Conservation (phyloP, 1,140 invertebrate species). For the Brachionus plicatilis region DNA sequence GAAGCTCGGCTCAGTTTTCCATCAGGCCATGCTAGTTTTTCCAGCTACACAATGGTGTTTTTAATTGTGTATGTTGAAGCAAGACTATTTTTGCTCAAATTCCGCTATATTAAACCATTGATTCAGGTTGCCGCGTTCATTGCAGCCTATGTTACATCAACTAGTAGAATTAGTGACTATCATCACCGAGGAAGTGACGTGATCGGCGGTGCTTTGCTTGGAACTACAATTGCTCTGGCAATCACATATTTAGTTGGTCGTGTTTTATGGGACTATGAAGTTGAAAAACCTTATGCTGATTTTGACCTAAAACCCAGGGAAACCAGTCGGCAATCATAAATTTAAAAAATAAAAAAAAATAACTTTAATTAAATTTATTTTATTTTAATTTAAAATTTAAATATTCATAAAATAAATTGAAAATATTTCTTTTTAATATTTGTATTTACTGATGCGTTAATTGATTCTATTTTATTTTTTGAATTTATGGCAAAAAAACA, state of each 20-base stretch:
- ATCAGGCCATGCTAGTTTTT: conserved; percentile 62
- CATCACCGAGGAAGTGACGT: conserved; percentile 87
- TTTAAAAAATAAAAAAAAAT: too few relatives aligned
- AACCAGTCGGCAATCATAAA: neutral
- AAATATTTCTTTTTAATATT: neutral
- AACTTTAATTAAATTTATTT: too few relatives aligned
- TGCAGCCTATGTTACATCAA: neutral
- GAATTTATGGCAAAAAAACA: neutral
- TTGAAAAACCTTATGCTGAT: conserved; percentile 25
- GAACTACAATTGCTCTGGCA: conserved; percentile 44
- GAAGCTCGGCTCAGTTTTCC: conserved; percentile 59
- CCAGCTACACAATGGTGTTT: conserved; percentile 57
- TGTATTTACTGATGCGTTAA: neutral
- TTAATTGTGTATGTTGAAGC: conserved; percentile 48
- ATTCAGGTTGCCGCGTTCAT: conserved; percentile 32
- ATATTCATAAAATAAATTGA: too few relatives aligned
- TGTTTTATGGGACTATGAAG: conserved; percentile 35
- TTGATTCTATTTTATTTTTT: neutral
- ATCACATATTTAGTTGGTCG: conserved; percentile 28
- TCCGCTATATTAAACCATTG: conserved; percentile 21
- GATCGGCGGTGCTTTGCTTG: conserved; percentile 61
- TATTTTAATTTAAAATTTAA: too few relatives aligned
- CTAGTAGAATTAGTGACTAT: conserved; percentile 78
- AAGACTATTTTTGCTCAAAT: neutral
- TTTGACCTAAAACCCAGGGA: neutral